Base-by-base conservation (phyloP, 2,113 vertebrate species). In the Aldabrachelys gigantea region DNA sequence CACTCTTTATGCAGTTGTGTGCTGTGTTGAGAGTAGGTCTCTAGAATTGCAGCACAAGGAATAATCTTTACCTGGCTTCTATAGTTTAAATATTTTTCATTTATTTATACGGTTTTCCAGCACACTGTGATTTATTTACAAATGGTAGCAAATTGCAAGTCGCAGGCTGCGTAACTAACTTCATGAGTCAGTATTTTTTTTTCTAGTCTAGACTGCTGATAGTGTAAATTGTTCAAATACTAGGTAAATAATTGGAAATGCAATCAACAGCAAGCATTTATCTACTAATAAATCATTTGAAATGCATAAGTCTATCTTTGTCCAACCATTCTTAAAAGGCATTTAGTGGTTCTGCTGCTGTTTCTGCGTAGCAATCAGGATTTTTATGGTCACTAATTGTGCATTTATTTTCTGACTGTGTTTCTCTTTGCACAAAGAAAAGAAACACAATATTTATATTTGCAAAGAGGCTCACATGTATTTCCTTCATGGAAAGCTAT, bases 321-420 rank as follows among this genome's bases (percentile, higher is more conserved):
- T 93, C 96, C 94, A 95, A 3, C 69, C 47, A 75, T 95, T 95
- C 96, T 96, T 96, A 96, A 93, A 95, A 94, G 89, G 88, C 86
- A 92, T 82, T 94, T 97, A 95, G 52, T 92, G 94, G 95, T 91
- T 82, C 88, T 94, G 81, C 92, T 94, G 89, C 84, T 92, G 80
- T 95, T 97, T 94, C 88, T 94, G 91, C 89, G 56, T 79, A 91
- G 93, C 91, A 96, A 6, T 97, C 96, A 92, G 92, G 82, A 91
- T 84, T 96, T 96, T 97, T 96, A 96, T 95, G 95, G 94, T 95
- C 92, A 87, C 94, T 96, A 95, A 97, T 95, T 97, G 95, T 92
- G 80, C 59, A 93, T 96, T 94, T 95, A 92, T 95, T 95, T 95
- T 95, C 88, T 96, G 89, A 86, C 47, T 31, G 2, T 90, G 92